Base-by-base conservation (phyloP, 1,140 invertebrate genomes). In the Latrodectus geometricus region DNA sequence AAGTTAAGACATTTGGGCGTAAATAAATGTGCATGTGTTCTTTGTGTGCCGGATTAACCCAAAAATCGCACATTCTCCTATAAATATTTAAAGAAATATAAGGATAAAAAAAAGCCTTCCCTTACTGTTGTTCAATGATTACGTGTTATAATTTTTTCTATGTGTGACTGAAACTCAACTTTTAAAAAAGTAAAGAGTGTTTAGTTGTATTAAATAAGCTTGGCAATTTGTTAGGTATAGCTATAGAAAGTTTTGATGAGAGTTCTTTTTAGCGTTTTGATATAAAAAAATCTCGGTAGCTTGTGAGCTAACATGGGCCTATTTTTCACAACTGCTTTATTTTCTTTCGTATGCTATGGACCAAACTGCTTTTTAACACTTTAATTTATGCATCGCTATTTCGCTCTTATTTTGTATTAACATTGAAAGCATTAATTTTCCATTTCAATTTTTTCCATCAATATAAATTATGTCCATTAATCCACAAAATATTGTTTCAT, bases 201-300 rank as follows among this genome's bases (percentile, higher is more conserved):
- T 86, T 77, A 77, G 83, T 75, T 74, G 66, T 74, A 86, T 83
- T 21, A 79, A 35, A 76, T 69, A 78, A 70, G 75, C 77, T 86
- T 86, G 83, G 77, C 49, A 69, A 86, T 77, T 77, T 52, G 83
- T 86, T 86, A 86, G 83, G 21, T 61, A 77, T 86, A 86, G 83
- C 9, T 72, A 86, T 86, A 86, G 83, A 56, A 68, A 68, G 83
- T 86, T 86, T 76, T 78, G 69, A 17, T 14, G 75, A 86, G 77
- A 76, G 66, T 74, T 86, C 49, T 77, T 86, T 86, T 86, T 86
- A 84, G 83, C 61, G 75, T 86, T 86, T 86, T 86, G 83, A 86
- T 86, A 86, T 78, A 86, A 86, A 86, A 50, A 81, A 81, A 56
- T 69, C 65, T 66, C 21, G 23, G 61, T 77, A 77, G 74, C 50